phyloP scores from a whole-genome alignment of 1,140 invertebrate species.

The Sitophilus oryzae region DNA sequence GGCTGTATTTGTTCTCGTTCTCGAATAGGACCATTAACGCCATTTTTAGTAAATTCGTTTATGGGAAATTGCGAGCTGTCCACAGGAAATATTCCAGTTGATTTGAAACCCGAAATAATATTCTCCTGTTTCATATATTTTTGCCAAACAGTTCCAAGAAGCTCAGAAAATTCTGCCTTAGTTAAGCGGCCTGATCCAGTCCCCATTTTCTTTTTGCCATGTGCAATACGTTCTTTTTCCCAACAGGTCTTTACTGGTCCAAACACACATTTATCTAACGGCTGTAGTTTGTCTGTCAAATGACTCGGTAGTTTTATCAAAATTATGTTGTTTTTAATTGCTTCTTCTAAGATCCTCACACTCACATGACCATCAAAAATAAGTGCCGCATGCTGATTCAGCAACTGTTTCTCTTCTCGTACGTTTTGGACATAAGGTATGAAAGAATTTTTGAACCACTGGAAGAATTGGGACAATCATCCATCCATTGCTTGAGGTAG shows the following conservation, averaged over 20 bases:
- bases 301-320: slow-evolving; percentile 12
- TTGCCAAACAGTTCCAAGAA: not conserved
- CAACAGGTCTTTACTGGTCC: slow-evolving; percentile 7
- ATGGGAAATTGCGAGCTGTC: not conserved
- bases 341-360: slow-evolving; percentile 3
- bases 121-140: not conserved
- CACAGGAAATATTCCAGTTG: not conserved
- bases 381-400: slow-evolving; percentile 9
- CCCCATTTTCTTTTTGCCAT: not conserved
- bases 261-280: slow-evolving; percentile 13
- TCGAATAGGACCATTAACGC: no score
- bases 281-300: slow-evolving; percentile 7
- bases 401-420: not conserved
- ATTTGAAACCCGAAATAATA: not conserved
- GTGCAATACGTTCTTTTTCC: not conserved
- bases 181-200: not conserved
- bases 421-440: slow-evolving; percentile 12
- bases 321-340: not conserved
- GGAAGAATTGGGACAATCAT: slow-evolving; percentile 35
- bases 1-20: no score
- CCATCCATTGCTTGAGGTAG: slow-evolving; percentile 35
- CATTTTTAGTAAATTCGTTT: no score
- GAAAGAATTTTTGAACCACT: slow-evolving; percentile 28
- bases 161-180: not conserved
- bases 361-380: slow-evolving; percentile 19